Base-by-base conservation (phyloP, 2,797 vertebrate genomes). In the Huso huso region DNA sequence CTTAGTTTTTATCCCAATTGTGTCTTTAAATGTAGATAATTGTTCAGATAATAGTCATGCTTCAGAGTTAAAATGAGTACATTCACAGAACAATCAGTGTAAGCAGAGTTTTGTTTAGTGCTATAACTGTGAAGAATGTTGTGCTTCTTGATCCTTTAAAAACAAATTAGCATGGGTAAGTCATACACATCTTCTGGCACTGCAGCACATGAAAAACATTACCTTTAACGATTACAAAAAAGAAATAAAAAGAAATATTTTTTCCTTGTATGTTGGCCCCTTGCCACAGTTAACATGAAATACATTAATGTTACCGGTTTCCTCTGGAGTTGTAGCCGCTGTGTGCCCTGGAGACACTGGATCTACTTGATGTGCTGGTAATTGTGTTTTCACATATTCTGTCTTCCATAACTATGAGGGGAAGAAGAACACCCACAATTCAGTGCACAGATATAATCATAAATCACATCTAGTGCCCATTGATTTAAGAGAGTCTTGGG, bases 361-460 rank as follows among this genome's bases (percentile, higher is more conserved):
- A 59, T 72, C 77, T 74, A 82, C 81, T 18, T 78, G 76, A 71
- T 83, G 82, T 74, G 77, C 80, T 77, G 84, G 82, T 84, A 87
- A 88, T 86, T 88, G 75, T 74, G 67, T 77, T 74, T 78, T 87
- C 75, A 81, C 80, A 68, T 93, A 92, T 77, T 93, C 83, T 1
- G 82, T 92, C 88, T 88, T 94, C 96, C 96, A 98, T 79, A 97
- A 88, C 96, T 98, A 86, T 74, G 70, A 77, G 80, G 74, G 51
- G 71, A 81, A 78, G n/a, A 71, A 74, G 71, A 50, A 15, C 80
- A 79, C 79, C 84, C 78, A 74, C 82, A 89, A 87, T 86, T 83
- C 83, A 83, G 83, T 75, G 79, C 2, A 13, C 9, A 62, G 18
- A 62, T 81, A 84, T 86, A 86, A 86, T 82, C 83, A 87, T 84